Percentiles rank a stretch among this genome's conserved stretches.
Conservation (phyloP, 2,888 invertebrate species). For the Branchipolynoe longqiensis region DNA sequence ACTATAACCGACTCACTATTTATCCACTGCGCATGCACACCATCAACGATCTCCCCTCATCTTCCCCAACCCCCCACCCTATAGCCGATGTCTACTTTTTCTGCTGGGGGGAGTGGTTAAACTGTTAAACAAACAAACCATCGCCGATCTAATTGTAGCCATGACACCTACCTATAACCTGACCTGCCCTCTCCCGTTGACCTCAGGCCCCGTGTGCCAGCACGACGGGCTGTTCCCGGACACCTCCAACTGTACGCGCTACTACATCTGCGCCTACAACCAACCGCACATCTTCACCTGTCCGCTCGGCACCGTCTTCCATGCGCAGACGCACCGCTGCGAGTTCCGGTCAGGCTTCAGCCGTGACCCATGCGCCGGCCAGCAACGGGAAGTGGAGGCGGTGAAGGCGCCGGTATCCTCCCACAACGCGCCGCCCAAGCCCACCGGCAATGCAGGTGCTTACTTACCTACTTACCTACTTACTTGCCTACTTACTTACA, state of each 20-base stretch:
- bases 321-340: not conserved
- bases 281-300: not conserved
- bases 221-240: slow-evolving; percentile 24
- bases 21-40: too few species aligned
- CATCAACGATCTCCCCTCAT: too few species aligned
- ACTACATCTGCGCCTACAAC: slow-evolving; percentile 46
- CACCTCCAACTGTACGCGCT: not conserved
- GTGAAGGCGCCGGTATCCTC: not conserved
- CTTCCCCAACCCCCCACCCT: too few species aligned
- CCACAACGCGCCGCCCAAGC: not conserved
- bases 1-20: too few species aligned
- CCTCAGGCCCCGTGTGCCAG: not conserved
- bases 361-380: not conserved
- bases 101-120: too few species aligned
- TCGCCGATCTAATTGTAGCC: not conserved
- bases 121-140: not conserved
- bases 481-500: too few species aligned
- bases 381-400: too few species aligned
- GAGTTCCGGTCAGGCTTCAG: slow-evolving; percentile 4
- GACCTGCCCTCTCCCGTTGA: too few species aligned
- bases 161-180: not conserved
- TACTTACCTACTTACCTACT: too few species aligned
- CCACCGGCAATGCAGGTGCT: too few species aligned
- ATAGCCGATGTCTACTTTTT: too few species aligned
- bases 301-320: slow-evolving; percentile 24